A percentile compares a stretch with the other conserved stretches of the same genome.
Conservation (phyloP, 1,140 invertebrate genomes). For the Saccostrea cuccullata region DNA sequence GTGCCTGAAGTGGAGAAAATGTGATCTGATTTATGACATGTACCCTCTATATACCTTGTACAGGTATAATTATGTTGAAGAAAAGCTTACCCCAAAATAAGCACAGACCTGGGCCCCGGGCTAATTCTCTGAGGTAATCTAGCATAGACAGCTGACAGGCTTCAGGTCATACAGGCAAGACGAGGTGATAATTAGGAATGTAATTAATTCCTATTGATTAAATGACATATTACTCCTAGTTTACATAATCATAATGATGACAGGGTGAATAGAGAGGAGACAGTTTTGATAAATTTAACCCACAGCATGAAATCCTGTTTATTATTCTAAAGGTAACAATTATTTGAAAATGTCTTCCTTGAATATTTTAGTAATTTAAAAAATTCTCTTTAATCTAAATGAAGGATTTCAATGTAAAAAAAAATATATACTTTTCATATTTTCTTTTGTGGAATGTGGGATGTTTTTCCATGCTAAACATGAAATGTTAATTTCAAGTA, state of each 20-base stretch:
- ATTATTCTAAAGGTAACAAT: too few species aligned
- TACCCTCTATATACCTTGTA: constrained; percentile 23
- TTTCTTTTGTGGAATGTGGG: too few species aligned
- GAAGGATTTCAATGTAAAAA: too few species aligned
- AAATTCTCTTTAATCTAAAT: too few species aligned
- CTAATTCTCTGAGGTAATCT: constrained; percentile 33
- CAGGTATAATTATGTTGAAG: constrained; percentile 34
- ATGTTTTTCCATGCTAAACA: too few species aligned
- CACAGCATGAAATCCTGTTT: not conserved
- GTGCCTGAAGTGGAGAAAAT: constrained; percentile 16
- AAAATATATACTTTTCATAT: too few species aligned
- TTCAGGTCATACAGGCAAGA: not conserved
- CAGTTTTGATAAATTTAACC: not conserved
- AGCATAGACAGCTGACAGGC: constrained; percentile 5
- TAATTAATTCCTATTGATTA: constrained; percentile 33
- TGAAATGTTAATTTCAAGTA: too few species aligned
- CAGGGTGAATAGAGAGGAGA: not conserved
- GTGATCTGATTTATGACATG: constrained; percentile 33
- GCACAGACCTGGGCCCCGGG: constrained; percentile 4
- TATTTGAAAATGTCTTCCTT: too few species aligned
- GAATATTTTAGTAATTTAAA: too few species aligned
- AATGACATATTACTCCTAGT: not conserved
- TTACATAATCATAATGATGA: constrained; percentile 16
- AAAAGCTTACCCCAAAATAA: constrained; percentile 28
- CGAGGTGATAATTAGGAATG: constrained; percentile 20